Conservation (phyloP, 2,888 invertebrate genomes). For the Synergus laeviventris region DNA sequence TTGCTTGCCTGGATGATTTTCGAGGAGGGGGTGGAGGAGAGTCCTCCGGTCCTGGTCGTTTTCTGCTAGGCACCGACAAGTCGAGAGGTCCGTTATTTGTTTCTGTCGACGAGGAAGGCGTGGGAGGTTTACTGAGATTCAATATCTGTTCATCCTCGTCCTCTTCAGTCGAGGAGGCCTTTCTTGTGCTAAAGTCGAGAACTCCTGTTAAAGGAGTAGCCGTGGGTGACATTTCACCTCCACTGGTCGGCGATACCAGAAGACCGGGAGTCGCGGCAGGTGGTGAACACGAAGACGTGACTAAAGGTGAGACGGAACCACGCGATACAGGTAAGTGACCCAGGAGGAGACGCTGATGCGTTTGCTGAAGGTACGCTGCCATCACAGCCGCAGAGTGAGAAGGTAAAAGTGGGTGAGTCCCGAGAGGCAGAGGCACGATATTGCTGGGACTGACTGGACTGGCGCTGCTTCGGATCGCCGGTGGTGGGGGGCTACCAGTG, state of each 20-base stretch:
- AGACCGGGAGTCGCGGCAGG: constrained; percentile 77
- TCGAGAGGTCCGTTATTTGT: constrained; percentile 85
- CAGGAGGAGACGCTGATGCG: constrained; percentile 85
- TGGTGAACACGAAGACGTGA: constrained; percentile 83
- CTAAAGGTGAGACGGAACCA: constrained; percentile 83
- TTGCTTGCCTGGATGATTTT: constrained; percentile 80
- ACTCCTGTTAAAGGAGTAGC: constrained; percentile 78
- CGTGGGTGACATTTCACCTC: constrained; percentile 76
- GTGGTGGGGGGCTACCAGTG: constrained; percentile 84
- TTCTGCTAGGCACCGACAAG: constrained; percentile 86
- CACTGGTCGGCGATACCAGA: constrained; percentile 79
- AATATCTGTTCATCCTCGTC: constrained; percentile 83
- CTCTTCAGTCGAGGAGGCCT: constrained; percentile 77
- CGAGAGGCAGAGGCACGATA: constrained; percentile 82
- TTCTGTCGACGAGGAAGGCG: constrained; percentile 78
- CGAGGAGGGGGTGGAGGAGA: constrained; percentile 79
- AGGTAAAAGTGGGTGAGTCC: constrained; percentile 82
- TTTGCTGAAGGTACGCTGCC: constrained; percentile 86
- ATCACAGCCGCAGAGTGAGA: constrained; percentile 87
- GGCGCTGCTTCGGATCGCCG: constrained; percentile 78
- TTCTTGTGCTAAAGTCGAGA: constrained; percentile 89
- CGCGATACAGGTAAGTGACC: constrained; percentile 79
- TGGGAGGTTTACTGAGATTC: constrained; percentile 83
- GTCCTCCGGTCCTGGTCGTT: constrained; percentile 83
- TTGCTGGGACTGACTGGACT: constrained; percentile 82